These are phyloP conservation scores for Helicoverpa zea DNA, from an alignment of 1,140 invertebrate species.

Conservation along the genomic window DNA sequence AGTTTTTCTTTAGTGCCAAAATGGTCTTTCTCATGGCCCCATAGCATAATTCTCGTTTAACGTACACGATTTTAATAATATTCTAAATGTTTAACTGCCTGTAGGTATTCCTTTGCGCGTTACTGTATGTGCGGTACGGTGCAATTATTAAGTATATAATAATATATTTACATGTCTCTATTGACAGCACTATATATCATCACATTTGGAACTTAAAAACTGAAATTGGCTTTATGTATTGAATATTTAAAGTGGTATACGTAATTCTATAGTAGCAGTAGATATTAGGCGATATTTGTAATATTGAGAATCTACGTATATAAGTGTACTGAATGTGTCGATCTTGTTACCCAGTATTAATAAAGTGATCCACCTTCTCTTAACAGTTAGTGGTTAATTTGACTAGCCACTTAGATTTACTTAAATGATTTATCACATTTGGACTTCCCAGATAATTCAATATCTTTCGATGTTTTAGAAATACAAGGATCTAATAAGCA, in stretches of 20 bases:
- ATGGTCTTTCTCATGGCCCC: conserved; percentile 2
- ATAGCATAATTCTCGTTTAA: not conserved
- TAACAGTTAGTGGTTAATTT: not conserved
- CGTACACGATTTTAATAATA: conserved; percentile 24
- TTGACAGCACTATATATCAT: conserved; percentile 16
- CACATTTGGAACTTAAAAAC: conserved; percentile 11
- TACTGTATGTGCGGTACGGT: conserved; percentile 11
- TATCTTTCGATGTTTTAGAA: conserved; percentile 2
- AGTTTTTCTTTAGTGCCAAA: conserved; percentile 41
- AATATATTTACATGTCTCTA: conserved; percentile 1
- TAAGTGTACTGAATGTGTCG: conserved; percentile 14
- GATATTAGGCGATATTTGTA: conserved; percentile 7
- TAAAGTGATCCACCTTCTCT: not conserved
- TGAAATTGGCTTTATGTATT: conserved; percentile 8
- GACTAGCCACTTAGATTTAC: conserved; percentile 1
- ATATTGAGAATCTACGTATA: conserved; percentile 9
- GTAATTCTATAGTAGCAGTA: not conserved
- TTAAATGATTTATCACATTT: not conserved
- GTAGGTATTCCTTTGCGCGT: conserved; percentile 6
- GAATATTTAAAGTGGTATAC: not conserved
- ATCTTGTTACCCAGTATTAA: conserved; percentile 42
- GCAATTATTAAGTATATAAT: not conserved
- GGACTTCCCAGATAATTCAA: conserved; percentile 22
- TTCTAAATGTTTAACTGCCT: not conserved
- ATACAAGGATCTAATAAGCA: conserved; percentile 8